These are phyloP conservation scores for Callorhinus ursinus DNA, from an alignment of 2,113 vertebrate genomes.

Conservation along the genomic window DNA sequence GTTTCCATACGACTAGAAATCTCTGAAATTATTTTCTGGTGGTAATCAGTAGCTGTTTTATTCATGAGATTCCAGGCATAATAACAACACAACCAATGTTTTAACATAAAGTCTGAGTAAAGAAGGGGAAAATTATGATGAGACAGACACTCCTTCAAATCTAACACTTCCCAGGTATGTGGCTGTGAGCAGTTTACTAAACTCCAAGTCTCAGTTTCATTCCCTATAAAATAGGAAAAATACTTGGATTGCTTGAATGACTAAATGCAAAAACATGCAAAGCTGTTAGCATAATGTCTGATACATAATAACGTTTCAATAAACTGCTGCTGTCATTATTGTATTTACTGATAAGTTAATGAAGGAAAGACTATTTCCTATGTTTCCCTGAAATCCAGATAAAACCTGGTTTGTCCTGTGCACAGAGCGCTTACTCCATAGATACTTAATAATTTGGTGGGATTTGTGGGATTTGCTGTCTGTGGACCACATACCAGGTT, in stretches of 20 bases:
- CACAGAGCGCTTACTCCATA: neutral
- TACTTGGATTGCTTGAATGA: neutral
- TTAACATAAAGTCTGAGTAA: neutral
- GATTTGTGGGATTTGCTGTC: neutral
- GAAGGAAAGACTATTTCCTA: neutral
- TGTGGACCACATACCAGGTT: neutral
- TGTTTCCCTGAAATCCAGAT: neutral
- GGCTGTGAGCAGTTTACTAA: neutral
- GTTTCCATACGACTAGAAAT: neutral
- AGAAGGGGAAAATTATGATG: neutral
- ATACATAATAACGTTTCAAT: neutral
- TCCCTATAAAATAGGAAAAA: neutral
- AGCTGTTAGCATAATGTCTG: neutral
- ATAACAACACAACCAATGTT: neutral
- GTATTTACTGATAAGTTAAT: neutral
- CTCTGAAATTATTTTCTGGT: neutral
- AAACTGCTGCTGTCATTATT: neutral
- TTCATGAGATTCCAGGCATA: neutral
- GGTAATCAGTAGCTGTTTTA: neutral
- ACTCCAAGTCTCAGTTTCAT: neutral
- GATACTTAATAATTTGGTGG: neutral
- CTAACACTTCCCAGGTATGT: neutral
- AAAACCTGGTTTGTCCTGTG: neutral
- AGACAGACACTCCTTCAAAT: neutral
- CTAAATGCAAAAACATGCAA: neutral